These are phyloP conservation scores for Paramormyrops kingsleyae DNA, from an alignment of 2,113 vertebrate genomes.

Conservation along the genomic window DNA sequence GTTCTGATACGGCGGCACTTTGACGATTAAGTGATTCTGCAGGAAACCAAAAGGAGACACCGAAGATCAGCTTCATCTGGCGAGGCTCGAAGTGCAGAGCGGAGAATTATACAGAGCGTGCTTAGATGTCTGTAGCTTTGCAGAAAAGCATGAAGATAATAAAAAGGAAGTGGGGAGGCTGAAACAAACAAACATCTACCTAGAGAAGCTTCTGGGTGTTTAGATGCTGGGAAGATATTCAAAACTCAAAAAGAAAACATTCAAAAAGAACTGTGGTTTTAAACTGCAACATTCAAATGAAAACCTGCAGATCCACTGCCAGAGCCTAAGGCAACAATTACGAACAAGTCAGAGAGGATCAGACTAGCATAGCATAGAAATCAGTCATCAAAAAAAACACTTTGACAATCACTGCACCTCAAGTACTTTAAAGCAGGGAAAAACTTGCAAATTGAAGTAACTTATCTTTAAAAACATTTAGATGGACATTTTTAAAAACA, in stretches of 20 bases:
- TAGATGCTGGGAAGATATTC: not conserved
- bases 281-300: not conserved
- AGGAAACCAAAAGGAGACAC: constrained; percentile 13
- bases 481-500: constrained; percentile 18
- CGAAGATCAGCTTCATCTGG: not conserved
- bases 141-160: not conserved
- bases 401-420: not conserved
- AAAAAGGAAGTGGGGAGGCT: not conserved
- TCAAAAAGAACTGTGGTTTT: not conserved
- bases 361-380: not conserved
- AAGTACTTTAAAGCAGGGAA: not conserved
- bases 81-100: not conserved
- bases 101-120: not conserved
- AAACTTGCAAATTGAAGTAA: not conserved
- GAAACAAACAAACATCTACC: not conserved
- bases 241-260: not conserved
- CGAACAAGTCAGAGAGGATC: constrained; percentile 15
- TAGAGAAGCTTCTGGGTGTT: not conserved
- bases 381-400: not conserved
- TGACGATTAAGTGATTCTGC: constrained; percentile 97
- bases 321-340: constrained; percentile 29
- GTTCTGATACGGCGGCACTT: constrained; percentile 90
- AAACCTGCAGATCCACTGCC: not conserved
- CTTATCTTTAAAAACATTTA: not conserved
- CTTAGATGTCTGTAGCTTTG: not conserved